These are phyloP conservation scores for Myiopsitta monachus DNA, from an alignment of 2,113 vertebrate species.

Conservation along the genomic window DNA sequence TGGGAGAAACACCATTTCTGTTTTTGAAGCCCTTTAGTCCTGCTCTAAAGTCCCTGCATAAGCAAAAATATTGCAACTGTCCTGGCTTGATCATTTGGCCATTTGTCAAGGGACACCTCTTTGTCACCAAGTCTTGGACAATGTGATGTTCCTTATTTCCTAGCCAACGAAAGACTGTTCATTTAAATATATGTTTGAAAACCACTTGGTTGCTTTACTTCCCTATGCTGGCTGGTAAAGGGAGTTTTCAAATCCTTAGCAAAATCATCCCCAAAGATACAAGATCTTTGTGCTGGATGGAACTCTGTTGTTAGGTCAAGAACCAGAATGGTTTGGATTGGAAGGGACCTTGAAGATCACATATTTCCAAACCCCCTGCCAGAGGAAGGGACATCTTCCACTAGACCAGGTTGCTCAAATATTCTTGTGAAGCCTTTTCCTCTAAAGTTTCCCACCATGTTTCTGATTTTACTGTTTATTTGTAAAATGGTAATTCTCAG, in stretches of 20 bases:
- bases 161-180: neutral
- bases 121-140: neutral
- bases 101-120: neutral
- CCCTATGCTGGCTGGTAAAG: neutral
- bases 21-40: neutral
- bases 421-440: neutral
- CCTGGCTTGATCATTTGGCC: neutral
- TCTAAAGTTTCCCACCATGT: neutral
- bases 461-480: neutral
- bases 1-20: neutral
- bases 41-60: neutral
- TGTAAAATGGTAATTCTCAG: neutral
- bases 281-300: neutral
- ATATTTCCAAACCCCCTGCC: neutral
- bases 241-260: neutral
- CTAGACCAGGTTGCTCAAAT: neutral
- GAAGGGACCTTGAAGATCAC: neutral
- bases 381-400: neutral
- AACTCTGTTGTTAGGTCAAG: neutral
- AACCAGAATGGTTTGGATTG: neutral
- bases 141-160: neutral
- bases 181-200: neutral
- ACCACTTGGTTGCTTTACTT: neutral
- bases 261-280: neutral
- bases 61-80: neutral